Base-by-base conservation (phyloP, 2,888 invertebrate genomes). In the Cyrtodaria siliqua region DNA sequence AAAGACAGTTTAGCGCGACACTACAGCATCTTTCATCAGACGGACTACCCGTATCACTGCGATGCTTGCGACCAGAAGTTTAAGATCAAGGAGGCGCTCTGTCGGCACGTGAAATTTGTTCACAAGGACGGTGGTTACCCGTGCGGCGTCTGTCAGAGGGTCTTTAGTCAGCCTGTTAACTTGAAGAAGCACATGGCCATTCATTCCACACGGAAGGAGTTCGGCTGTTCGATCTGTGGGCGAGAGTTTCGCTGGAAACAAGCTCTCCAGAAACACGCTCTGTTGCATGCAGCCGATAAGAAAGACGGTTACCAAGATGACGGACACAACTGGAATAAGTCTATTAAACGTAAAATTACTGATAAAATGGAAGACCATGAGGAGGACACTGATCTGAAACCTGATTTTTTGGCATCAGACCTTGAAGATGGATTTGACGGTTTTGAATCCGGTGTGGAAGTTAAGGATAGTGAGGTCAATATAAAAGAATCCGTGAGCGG, bases 11-110 rank as follows among this genome's bases (percentile, higher is more conserved):
- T 78, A 27, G 63, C 64, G 6, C 49, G 78, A 26, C 78, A 78
- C 56, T 72, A 69, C 44, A 78, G 62, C 50, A 78, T 78, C 14
- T 78, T 78, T 50, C 78, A 78, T 29, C 78, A 78, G 53, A 27
- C 52, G 12, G 56, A 72, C 3, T 78, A 50, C 42, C 72, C 78
- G 44, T 78, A 42, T 27, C 42, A 59, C 6, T 78, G 78, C 33
- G 47, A 56, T 23, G 14, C 47, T 6, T 78, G 78, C 38, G 38
- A 59, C 12, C 72, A 73, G 29, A 78, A 68, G 33, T 78, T 78
- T 40, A 78, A 78, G 60, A 69, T 78, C 4, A 78, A 78, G 29
- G 78, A 78, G 40, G 64, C 72, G 18, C 27, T 78, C 27, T 69
- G 60, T 38, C 50, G 72, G 8, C 78, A 78, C 44, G 27, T 69